Conservation (phyloP, 2,888 invertebrate species). For the Maniola hyperantus region DNA sequence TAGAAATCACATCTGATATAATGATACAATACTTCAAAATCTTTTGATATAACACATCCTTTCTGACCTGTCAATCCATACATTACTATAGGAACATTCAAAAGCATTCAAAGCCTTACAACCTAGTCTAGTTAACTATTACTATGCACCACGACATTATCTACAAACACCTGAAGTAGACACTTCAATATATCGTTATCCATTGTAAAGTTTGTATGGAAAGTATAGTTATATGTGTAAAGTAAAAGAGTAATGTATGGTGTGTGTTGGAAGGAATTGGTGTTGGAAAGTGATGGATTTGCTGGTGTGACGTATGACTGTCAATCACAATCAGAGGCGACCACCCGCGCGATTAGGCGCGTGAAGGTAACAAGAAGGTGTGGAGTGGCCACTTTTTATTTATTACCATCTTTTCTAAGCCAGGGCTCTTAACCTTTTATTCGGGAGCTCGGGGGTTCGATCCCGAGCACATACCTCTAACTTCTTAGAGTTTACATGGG, state of each 20-base stretch:
- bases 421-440: too few relatives aligned
- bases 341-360: slow-evolving; percentile 78
- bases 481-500: too few relatives aligned
- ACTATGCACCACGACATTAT: slow-evolving; percentile 27
- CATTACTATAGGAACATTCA: slow-evolving; percentile 47
- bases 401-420: not conserved
- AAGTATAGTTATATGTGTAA: not conserved
- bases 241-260: slow-evolving; percentile 44
- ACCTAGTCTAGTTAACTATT: slow-evolving; percentile 49
- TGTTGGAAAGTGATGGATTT: slow-evolving; percentile 44
- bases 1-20: slow-evolving; percentile 36
- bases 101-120: slow-evolving; percentile 56
- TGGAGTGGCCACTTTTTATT: slow-evolving; percentile 47
- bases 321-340: slow-evolving; percentile 80
- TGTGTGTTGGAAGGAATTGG: slow-evolving; percentile 34
- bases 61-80: slow-evolving; percentile 46
- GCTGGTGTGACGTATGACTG: slow-evolving; percentile 69
- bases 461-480: too few relatives aligned
- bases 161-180: not conserved
- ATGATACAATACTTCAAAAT: slow-evolving; percentile 42
- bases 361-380: slow-evolving; percentile 45
- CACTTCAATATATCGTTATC: slow-evolving; percentile 21
- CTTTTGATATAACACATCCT: slow-evolving; percentile 42
- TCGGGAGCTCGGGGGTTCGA: too few relatives aligned
- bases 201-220: slow-evolving; percentile 43